phyloP scores from a whole-genome alignment of 2,113 vertebrate species.

The Lasiurus cinereus region DNA sequence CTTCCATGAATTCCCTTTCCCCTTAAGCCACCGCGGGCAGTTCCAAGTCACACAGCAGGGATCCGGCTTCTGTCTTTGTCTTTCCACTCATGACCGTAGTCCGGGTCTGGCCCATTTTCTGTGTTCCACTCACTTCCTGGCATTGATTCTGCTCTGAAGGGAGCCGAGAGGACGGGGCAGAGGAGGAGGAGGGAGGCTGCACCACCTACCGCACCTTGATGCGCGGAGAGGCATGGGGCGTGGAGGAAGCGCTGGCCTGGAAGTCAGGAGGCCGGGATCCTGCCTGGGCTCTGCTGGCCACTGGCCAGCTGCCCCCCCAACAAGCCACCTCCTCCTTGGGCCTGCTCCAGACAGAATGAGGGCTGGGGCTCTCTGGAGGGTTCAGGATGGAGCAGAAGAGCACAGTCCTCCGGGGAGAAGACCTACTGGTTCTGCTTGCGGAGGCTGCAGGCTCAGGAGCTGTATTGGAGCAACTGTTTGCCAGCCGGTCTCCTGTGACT shows the following conservation, averaged over 20 bases:
- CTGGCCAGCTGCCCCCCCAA: neutral
- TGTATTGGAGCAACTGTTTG: neutral
- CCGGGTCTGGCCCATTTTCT: neutral
- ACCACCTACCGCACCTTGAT: neutral
- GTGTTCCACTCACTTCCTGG: neutral
- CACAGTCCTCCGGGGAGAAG: neutral
- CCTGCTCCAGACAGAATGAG: neutral
- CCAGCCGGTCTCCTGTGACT: neutral
- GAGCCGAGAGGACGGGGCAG: neutral
- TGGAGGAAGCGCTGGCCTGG: neutral
- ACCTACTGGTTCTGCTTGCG: neutral
- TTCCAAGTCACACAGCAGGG: constrained; percentile 8
- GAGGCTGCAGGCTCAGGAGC: neutral
- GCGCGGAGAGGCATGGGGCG: neutral
- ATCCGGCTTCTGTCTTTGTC: neutral
- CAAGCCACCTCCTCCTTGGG: neutral
- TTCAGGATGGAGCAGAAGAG: neutral
- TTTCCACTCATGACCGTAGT: neutral
- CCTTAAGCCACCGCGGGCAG: neutral
- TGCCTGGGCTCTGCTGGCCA: neutral
- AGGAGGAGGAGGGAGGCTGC: fast-evolving
- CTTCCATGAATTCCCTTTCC: constrained; percentile 41
- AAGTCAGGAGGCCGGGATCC: neutral
- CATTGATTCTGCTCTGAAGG: neutral
- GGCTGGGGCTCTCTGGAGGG: neutral